Evolutionary conservation across 2,888 invertebrate species (phyloP), one percentile per base, ranked within the genome.

Genomic region (Synanthedon formicaeformis): DNA sequence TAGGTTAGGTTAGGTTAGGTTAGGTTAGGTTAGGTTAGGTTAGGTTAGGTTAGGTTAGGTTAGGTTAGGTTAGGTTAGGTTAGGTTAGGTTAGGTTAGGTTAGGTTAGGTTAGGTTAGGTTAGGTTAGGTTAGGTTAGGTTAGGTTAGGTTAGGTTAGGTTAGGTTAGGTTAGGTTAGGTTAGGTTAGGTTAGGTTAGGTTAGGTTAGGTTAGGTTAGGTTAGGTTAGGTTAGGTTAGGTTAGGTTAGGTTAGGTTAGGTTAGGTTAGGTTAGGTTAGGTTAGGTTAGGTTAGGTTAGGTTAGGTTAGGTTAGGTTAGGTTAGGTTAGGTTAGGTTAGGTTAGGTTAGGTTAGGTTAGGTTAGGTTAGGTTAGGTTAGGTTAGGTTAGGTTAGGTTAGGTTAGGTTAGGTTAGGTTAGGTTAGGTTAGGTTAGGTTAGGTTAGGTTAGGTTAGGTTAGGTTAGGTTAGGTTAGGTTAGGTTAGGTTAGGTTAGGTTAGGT

Each of bases 161-260:
- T 53, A 52, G 52, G 52, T 52, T 52, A 52, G 52, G 48, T 56
- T 56, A 56, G 58, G 58, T 57, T 59, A 61, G 58, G 61, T 60
- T 57, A 61, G 58, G 59, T 61, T 59, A 59, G 58, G 58, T 58
- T 57, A 58, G 59, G 59, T 58, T 57, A 57, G 60, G 57, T 58
- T 57, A 57, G 58, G 57, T 57, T 57, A 57, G 55, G 54, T 57
- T 55, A 55, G 55, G 57, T 57, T 57, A 54, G 54, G 55, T 55
- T 55, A 55, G 55, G 57, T 57, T 55, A 55, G 57, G 57, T 57
- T 57, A 57, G 57, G 57, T 57, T 57, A 57, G 54, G 54, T 56
- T 54, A 57, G 57, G 54, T 55, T 54, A 54, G 55, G 54, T 56
- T 54, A 56, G 55, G 54, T 56, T 57, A 56, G 56, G 57, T 57